Conservation (phyloP, 2,888 invertebrate species). For the Hartigia nigra region DNA sequence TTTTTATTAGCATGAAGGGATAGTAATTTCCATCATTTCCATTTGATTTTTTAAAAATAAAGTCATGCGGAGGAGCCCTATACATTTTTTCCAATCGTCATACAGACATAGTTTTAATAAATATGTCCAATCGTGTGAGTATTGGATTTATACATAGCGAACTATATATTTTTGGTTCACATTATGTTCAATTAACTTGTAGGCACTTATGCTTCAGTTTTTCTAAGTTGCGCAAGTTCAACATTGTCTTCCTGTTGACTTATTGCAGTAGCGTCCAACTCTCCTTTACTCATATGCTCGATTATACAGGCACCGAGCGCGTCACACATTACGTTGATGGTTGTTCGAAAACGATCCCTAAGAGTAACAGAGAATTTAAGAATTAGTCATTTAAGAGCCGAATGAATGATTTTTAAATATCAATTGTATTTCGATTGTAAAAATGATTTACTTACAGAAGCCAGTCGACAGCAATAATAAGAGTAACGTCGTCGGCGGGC, state of each 20-base stretch:
- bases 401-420: not conserved
- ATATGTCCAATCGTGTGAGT: no score
- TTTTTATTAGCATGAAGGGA: no score
- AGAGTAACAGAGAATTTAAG: constrained; percentile 40
- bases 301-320: constrained; percentile 94
- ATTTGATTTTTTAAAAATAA: no score
- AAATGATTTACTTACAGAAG: constrained; percentile 76
- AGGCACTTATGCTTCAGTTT: constrained; percentile 38
- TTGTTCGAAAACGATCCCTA: constrained; percentile 88
- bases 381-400: not conserved
- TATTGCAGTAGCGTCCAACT: constrained; percentile 66
- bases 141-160: no score
- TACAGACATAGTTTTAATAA: no score
- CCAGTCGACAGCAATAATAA: constrained; percentile 93
- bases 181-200: not conserved
- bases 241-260: constrained; percentile 45
- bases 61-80: no score
- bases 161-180: no score
- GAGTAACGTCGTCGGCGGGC: constrained; percentile 88
- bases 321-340: constrained; percentile 96
- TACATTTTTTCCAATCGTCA: no score
- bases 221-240: constrained; percentile 50
- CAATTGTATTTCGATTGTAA: not conserved
- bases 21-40: no score
- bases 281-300: constrained; percentile 82